phyloP scores from a whole-genome alignment of 2,888 invertebrate species.

The Rhagonycha fulva region DNA sequence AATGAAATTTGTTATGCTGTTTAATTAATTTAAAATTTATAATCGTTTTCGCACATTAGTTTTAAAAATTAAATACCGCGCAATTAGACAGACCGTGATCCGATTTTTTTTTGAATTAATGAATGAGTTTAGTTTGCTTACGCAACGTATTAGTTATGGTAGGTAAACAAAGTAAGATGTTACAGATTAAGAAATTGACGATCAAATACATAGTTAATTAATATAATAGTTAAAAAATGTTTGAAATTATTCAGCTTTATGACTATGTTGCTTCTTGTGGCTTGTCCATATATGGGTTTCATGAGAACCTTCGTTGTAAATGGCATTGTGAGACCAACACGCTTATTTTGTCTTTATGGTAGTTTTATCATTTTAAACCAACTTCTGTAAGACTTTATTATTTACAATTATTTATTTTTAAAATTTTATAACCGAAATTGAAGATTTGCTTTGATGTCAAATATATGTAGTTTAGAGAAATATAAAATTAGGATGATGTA shows the following conservation, averaged over 20 bases:
- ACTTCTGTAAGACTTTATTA: neutral
- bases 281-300: neutral
- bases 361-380: neutral
- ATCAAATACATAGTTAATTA: neutral
- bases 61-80: neutral
- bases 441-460: neutral
- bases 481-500: neutral
- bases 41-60: too few relatives aligned
- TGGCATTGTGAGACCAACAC: neutral
- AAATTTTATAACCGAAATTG: neutral
- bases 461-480: neutral
- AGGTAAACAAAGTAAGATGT: neutral
- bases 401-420: neutral
- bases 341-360: neutral
- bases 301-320: neutral
- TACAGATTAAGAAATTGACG: neutral
- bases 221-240: neutral
- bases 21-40: neutral
- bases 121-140: neutral
- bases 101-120: neutral
- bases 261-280: neutral
- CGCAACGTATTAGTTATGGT: neutral
- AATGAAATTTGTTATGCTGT: neutral
- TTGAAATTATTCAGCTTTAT: neutral
- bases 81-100: neutral